Percentiles rank a stretch among this genome's conserved stretches.
Evolutionary conservation across 2,113 vertebrate species (phyloP).

Genomic region (Lophotis ruficrista): DNA sequence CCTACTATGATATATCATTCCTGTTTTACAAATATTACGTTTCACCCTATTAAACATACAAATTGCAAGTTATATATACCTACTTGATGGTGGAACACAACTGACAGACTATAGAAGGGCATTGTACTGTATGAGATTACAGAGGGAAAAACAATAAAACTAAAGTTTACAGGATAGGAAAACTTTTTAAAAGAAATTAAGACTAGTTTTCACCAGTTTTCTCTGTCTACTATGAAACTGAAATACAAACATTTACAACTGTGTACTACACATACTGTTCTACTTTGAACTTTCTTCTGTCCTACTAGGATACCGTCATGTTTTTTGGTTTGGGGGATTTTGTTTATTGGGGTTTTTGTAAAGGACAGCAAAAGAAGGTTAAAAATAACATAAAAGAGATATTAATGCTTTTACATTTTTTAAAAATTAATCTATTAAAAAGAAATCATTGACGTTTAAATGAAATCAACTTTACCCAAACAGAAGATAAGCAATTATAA

Average conservation of each 20-base stretch:
- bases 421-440: background rate
- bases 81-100: background rate
- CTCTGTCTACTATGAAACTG: background rate
- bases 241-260: background rate
- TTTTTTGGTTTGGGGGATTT: background rate
- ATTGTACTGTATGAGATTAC: background rate
- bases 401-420: background rate
- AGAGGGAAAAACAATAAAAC: background rate
- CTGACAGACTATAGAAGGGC: background rate
- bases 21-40: background rate
- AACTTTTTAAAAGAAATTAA: background rate
- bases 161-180: background rate
- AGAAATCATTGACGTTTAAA: constrained; percentile 3
- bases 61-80: background rate
- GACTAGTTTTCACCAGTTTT: background rate
- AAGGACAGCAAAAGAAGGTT: background rate
- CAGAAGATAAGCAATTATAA: constrained; percentile 46
- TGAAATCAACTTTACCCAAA: constrained; percentile 45
- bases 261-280: background rate
- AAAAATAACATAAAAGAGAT: constrained; percentile 21
- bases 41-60: background rate
- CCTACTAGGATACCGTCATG: background rate
- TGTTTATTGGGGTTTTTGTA: background rate
- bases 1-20: background rate
- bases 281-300: background rate